Conservation (phyloP, 2,797 vertebrate genomes). For the Hafferia zeledoni region DNA sequence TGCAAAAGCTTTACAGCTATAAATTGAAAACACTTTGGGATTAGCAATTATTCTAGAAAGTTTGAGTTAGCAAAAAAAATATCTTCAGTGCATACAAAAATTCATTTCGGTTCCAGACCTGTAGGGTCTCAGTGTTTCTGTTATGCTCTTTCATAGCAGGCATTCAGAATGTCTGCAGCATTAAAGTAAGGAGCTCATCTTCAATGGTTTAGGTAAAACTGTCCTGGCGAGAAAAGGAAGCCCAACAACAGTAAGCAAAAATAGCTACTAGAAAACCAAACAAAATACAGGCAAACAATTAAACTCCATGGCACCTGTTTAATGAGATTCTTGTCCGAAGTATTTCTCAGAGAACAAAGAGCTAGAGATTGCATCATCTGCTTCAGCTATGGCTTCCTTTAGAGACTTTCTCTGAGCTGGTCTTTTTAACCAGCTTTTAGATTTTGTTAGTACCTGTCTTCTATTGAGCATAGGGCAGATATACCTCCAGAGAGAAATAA, state of each 20-base stretch:
- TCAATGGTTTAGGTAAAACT: neutral
- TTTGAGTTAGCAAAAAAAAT: neutral
- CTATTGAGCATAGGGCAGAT: neutral
- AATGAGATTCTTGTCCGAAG: neutral
- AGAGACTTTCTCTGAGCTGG: neutral
- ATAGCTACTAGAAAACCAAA: neutral
- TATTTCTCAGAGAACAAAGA: neutral
- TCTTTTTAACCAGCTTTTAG: neutral
- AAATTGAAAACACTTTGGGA: neutral
- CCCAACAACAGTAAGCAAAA: neutral
- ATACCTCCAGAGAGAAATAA: neutral
- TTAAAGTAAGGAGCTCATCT: neutral
- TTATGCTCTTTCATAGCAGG: neutral
- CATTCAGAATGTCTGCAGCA: neutral
- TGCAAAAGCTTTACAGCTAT: neutral
- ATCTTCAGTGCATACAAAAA: neutral
- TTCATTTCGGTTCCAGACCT: neutral
- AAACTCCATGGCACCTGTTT: neutral
- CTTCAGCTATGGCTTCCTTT: neutral
- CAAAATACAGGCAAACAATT: neutral
- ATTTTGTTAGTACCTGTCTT: neutral
- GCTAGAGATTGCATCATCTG: neutral
- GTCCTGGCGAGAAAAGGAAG: neutral
- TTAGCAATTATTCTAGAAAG: neutral
- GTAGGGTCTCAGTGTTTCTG: neutral